A percentile compares a stretch with the other conserved stretches of the same genome.
phyloP scores from a whole-genome alignment of 2,113 vertebrate species.

The Mirounga angustirostris region DNA sequence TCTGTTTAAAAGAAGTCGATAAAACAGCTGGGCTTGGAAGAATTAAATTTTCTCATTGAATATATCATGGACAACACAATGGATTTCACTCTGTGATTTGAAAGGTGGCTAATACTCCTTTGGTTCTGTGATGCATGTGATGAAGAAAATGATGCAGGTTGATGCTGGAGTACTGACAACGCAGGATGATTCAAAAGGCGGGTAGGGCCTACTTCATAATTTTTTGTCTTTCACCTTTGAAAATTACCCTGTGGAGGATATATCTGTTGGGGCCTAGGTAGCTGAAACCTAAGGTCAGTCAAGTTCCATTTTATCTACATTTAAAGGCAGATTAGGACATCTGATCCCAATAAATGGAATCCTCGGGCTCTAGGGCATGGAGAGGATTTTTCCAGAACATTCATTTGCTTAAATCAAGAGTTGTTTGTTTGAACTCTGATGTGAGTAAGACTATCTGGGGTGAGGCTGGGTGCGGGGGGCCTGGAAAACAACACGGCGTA shows the following conservation, averaged over 20 bases:
- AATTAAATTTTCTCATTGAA: constrained; percentile 16
- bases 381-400: neutral
- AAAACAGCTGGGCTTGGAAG: constrained; percentile 4
- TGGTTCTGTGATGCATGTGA: neutral
- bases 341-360: neutral
- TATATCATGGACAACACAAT: neutral
- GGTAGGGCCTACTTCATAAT: neutral
- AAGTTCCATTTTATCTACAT: neutral
- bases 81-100: neutral
- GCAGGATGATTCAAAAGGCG: neutral
- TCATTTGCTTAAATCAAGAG: neutral
- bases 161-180: neutral
- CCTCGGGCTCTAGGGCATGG: neutral
- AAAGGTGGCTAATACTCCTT: constrained; percentile 30
- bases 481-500: neutral
- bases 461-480: neutral
- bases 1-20: neutral
- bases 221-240: neutral
- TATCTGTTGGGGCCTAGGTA: neutral
- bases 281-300: neutral
- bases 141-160: constrained; percentile 12
- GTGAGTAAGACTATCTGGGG: neutral
- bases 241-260: neutral
- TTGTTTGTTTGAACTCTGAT: neutral
- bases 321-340: neutral